Base-by-base conservation (phyloP, 37 sponge, comb jelly and placozoan genomes). In the Hexactinellida sp. region DNA sequence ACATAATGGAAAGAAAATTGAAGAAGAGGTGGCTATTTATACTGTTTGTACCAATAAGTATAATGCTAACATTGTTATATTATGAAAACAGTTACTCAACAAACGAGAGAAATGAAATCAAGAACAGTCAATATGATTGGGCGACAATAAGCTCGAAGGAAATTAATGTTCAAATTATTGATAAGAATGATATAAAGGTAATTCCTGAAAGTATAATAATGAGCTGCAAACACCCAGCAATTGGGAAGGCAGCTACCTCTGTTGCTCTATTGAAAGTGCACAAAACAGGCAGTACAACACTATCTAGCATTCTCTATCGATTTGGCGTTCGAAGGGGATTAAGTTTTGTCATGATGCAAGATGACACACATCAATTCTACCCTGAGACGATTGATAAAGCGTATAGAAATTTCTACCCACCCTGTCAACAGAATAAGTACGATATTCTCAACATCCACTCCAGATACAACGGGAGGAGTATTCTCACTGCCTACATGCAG, bases 371-470 rank as follows among this genome's bases (percentile, higher is more conserved):
- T 23, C 76, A 63, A n/a, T 63, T 63, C 76, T 63, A 25, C 13
- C 76, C 76, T 21, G 5, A 28, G 34, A 63, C 76, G 5, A 63
- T 63, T 63, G 76, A 63, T n/a, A 10, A 63, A 28, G 25, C 76
- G 3, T 25, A 7, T 7, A 10, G 13, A n/a, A 3, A 5, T 1
- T 63, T 63, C 34, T 63, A 63, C 13, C 76, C 76, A 25, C 76
- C 76, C 34, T 63, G 76, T 63, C 52, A 47, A 47, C 3, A 63
- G 5, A 23, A 28, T 21, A 63, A 63, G 34, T 63, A 63, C 34
- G 76, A 63, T n/a, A 63, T 63, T 21, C 76, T 63, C 28, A 63
- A 63, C 34, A 63, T 63, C 25, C 76, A 63, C 76, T 63, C 76
- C 28, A 63, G 76, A 28, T 63, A 63, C 34, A 63, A 63, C 34